Base-by-base conservation (phyloP, 1,140 invertebrate species). In the Homalodisca vitripennis region DNA sequence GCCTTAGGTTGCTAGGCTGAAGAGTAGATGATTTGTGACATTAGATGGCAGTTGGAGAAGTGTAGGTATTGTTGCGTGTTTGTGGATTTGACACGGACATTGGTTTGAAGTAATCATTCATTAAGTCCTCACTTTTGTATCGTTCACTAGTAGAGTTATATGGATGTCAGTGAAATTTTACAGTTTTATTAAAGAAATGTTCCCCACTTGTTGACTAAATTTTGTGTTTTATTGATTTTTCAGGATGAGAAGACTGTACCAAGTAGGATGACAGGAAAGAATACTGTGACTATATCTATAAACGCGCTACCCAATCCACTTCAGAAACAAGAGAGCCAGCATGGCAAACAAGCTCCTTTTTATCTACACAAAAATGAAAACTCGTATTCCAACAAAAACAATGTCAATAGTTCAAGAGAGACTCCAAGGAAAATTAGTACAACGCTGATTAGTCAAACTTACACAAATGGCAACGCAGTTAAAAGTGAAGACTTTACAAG, bases 251-350 rank as follows among this genome's bases (percentile, higher is more conserved):
- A 17, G 13, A 2, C 34, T 13, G n/a, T 34, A 1, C 32, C 32
- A 10, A 10, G 12, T 27, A 66, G 14, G 32, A 17, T 22, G 10
- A 17, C 32, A 47, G 41, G 22, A 1, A 66, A 66, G 34, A 66
- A 66, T 27, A 46, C 24, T 24, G 63, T 66, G 6, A 66, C 63
- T 3, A 66, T 66, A 10, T 66, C 63, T 10, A 66, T 66, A 1
- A 66, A 27, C 24, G 63, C 63, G 46, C 63, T 47, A 27, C 24
- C 63, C 13, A 66, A 66, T 22, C 31, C 30, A 20, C 3, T 17
- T 20, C 17, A 32, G n/a, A 20, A 66, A 31, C 2, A 13, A 13
- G 24, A 41, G 1, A 46, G 17, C 31, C 22, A 17, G 17, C 1
- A 2, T 3, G 20, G 29, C 27, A 66, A 66, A 12, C 63, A 66